Evolutionary conservation across 2,113 vertebrate species (phyloP).

Genomic region (Labeo rohita): DNA sequence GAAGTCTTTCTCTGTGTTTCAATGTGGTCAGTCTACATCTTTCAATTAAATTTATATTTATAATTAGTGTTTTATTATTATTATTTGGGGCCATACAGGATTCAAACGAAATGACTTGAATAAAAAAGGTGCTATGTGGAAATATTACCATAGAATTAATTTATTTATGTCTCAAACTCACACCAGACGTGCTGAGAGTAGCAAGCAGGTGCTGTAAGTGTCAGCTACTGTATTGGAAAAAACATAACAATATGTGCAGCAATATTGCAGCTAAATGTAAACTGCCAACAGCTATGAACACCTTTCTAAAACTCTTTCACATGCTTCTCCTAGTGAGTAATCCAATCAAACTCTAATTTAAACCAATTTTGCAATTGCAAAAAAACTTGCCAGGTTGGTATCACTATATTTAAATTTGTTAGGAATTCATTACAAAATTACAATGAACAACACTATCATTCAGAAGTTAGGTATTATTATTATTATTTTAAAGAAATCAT

Average conservation of each 20-base stretch:
- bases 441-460: too few species aligned
- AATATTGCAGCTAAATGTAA: background rate
- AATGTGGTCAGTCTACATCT: constrained; percentile 30
- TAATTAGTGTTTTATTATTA: background rate
- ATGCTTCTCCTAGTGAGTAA: background rate
- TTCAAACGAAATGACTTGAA: background rate
- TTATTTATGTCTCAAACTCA: too few species aligned
- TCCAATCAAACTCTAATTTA: background rate
- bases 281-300: background rate
- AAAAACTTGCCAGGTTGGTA: too few species aligned
- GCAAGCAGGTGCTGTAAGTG: background rate
- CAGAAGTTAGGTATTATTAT: too few species aligned
- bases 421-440: too few species aligned
- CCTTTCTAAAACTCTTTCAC: background rate
- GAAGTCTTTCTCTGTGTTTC: constrained; percentile 3
- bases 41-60: background rate
- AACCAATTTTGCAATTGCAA: background rate
- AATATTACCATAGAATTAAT: too few species aligned
- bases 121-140: background rate
- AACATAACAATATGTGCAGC: background rate
- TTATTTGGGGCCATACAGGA: background rate
- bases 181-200: too few species aligned
- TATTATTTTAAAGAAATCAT: too few species aligned
- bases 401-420: too few species aligned
- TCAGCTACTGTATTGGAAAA: background rate